Evolutionary conservation across 2,113 vertebrate genomes (phyloP).

Genomic region (Platanista minor): DNA sequence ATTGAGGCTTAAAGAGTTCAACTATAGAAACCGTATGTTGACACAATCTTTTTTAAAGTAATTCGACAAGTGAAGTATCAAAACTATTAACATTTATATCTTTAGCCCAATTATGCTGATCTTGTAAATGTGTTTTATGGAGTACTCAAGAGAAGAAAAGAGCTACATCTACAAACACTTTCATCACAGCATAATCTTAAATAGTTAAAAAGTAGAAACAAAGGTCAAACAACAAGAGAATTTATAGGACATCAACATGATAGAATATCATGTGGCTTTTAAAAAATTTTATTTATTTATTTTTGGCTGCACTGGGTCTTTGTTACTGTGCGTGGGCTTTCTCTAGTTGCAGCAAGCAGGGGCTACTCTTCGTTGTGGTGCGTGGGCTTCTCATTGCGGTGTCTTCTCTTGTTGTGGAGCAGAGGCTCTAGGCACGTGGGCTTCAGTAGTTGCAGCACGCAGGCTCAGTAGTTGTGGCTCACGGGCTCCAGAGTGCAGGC

Average conservation of each 20-base stretch:
- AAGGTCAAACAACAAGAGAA: neutral
- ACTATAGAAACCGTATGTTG: neutral
- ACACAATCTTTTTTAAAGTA: neutral
- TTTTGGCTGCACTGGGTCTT: too few species aligned
- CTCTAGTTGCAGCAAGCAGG: too few species aligned
- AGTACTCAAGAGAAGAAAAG: neutral
- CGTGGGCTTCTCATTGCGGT: too few species aligned
- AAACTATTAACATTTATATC: neutral
- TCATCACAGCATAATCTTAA: constrained; percentile 28
- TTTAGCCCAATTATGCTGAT: neutral
- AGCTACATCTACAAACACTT: neutral
- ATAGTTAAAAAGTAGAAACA: neutral
- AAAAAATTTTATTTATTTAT: neutral
- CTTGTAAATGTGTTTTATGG: constrained; percentile 12
- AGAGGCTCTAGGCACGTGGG: too few species aligned
- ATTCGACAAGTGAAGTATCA: neutral
- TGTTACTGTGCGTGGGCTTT: too few species aligned
- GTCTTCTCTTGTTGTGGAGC: too few species aligned
- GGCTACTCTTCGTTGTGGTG: too few species aligned
- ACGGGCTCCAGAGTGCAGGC: too few species aligned
- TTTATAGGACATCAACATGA: neutral
- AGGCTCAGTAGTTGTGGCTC: too few species aligned
- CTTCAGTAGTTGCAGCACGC: too few species aligned
- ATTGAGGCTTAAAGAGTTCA: neutral
- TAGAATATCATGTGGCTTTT: neutral